These are phyloP conservation scores for Laterallus jamaicensis DNA, from an alignment of 2,113 vertebrate genomes.

Conservation along the genomic window DNA sequence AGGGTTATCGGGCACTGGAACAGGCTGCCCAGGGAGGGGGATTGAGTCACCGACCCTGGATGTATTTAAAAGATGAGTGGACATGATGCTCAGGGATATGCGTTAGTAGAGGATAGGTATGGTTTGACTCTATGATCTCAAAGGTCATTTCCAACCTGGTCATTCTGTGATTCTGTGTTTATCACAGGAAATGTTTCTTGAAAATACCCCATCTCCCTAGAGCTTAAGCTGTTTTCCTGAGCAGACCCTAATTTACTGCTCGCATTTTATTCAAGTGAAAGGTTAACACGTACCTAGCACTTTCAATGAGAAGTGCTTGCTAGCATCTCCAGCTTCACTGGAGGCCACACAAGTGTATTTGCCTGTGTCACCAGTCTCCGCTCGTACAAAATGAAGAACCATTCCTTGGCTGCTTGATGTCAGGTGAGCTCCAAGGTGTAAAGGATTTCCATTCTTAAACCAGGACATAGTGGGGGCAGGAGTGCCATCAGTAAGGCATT, in stretches of 20 bases:
- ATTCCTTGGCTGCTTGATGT: conserved; percentile 77
- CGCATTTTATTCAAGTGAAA: background rate
- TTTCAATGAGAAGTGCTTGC: conserved; percentile 86
- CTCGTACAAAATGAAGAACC: conserved; percentile 78
- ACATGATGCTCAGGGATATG: too few species aligned
- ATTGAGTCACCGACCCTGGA: too few species aligned
- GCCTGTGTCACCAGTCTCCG: conserved; percentile 77
- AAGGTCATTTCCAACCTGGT: too few species aligned
- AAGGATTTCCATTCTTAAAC: conserved; percentile 79
- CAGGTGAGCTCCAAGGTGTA: conserved; percentile 63
- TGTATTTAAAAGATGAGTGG: too few species aligned
- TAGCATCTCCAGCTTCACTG: conserved; percentile 87
- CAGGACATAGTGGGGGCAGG: conserved; percentile 86
- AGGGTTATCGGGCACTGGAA: too few species aligned
- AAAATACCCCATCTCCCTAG: background rate
- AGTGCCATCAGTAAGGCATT: conserved; percentile 84
- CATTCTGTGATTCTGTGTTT: background rate
- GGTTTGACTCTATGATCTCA: too few species aligned
- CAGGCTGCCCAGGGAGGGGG: too few species aligned
- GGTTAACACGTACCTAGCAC: conserved; percentile 83
- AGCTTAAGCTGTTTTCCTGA: background rate
- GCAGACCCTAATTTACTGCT: background rate
- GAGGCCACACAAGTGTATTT: conserved; percentile 87
- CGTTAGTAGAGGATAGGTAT: too few species aligned
- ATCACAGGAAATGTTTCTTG: background rate